A percentile compares a stretch with the other conserved stretches of the same genome.
These are phyloP conservation scores for Leucopternis melanops DNA, from an alignment of 2,113 vertebrate genomes.

Conservation along the genomic window DNA sequence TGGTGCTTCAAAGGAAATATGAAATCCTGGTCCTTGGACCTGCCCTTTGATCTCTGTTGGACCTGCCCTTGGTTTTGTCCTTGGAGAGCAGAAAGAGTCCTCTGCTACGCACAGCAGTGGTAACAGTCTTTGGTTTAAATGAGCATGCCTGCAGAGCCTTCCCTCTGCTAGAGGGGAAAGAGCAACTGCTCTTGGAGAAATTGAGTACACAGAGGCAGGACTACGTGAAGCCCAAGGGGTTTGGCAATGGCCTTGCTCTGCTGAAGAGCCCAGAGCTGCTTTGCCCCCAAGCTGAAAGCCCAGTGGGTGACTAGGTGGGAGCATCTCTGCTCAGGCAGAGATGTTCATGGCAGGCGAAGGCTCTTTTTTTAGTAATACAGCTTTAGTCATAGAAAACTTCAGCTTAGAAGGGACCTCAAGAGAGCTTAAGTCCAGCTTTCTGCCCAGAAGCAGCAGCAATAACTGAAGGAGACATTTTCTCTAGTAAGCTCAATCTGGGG, in stretches of 20 bases:
- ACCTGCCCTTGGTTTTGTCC: background rate
- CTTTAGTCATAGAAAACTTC: background rate
- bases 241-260: background rate
- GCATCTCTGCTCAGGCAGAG: background rate
- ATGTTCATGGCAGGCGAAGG: background rate
- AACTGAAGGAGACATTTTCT: background rate
- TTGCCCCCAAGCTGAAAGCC: background rate
- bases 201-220: rapidly evolving
- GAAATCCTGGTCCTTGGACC: background rate
- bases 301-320: background rate
- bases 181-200: background rate
- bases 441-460: background rate
- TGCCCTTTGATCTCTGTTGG: background rate
- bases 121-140: too few relatives aligned
- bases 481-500: background rate
- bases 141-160: background rate
- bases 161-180: background rate
- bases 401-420: background rate
- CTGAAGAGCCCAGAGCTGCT: background rate
- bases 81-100: background rate
- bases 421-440: background rate
- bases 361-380: background rate
- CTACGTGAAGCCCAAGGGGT: background rate
- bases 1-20: background rate
- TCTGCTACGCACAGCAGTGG: background rate